Conservation (phyloP, 2,113 vertebrate species). For the Ageneiosus marmoratus region DNA sequence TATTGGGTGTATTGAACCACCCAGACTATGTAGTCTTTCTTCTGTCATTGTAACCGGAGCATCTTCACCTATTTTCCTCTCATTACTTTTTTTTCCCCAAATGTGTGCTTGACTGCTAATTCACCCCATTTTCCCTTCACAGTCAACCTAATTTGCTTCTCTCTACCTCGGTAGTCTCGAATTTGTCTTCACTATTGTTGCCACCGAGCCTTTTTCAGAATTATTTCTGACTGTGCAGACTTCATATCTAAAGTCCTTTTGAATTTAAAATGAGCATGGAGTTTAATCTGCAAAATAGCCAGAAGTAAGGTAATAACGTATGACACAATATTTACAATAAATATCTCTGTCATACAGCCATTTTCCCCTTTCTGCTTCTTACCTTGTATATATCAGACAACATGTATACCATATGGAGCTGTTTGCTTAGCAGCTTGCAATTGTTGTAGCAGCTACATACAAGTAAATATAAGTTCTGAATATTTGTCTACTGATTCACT, state of each 20-base stretch:
- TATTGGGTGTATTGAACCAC: not conserved
- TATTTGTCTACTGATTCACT: not conserved
- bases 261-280: not conserved
- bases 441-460: not conserved
- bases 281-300: not conserved
- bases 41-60: slow-evolving; percentile 40
- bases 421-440: not conserved
- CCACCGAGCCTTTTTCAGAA: not conserved
- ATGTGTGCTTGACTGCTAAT: not conserved
- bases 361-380: not conserved
- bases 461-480: not conserved
- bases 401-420: not conserved
- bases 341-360: not conserved
- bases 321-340: not conserved
- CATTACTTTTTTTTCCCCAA: not conserved
- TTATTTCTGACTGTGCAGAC: not conserved
- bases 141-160: not conserved
- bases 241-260: not conserved
- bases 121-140: not conserved
- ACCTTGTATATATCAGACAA: not conserved
- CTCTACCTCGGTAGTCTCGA: not conserved
- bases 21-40: slow-evolving; percentile 7
- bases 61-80: slow-evolving; percentile 25
- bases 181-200: not conserved
- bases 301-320: not conserved